These are phyloP conservation scores for Neosilurus hyrtlii DNA, from an alignment of 2,797 vertebrate species.

Conservation along the genomic window DNA sequence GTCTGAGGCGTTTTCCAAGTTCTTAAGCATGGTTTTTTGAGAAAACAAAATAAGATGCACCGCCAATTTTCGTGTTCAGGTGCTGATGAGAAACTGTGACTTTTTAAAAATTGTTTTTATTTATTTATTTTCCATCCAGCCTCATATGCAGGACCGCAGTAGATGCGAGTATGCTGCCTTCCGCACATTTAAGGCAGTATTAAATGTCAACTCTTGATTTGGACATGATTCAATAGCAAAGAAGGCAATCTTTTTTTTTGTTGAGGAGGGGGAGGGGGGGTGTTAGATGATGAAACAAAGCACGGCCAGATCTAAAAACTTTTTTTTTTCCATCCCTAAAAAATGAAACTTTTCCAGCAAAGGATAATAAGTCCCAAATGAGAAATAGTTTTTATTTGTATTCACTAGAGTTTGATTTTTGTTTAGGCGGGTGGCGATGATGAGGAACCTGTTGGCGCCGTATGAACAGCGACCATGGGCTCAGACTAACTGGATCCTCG, in stretches of 20 bases:
- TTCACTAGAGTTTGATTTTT: background rate
- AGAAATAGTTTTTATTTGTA: background rate
- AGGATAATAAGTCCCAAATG: background rate
- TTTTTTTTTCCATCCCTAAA: background rate
- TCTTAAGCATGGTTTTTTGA: too few relatives aligned
- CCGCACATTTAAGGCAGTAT: background rate
- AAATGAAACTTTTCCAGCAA: background rate
- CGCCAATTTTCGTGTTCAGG: too few relatives aligned
- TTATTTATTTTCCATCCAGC: too few relatives aligned
- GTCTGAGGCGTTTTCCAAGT: too few relatives aligned
- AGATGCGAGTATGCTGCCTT: too few relatives aligned
- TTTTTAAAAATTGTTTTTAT: too few relatives aligned
- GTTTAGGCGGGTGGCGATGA: constrained; percentile 89
- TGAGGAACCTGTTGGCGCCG: constrained; percentile 92
- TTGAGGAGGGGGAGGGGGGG: too few relatives aligned
- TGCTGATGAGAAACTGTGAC: too few relatives aligned
- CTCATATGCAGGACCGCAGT: background rate
- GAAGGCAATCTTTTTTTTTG: background rate
- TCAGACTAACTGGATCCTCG: constrained; percentile 98
- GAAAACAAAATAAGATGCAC: too few relatives aligned
- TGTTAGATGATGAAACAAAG: background rate
- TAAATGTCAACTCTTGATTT: background rate
- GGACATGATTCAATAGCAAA: background rate
- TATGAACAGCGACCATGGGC: constrained; percentile 98
- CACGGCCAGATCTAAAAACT: background rate